Percentiles rank a stretch among this genome's conserved stretches.
Evolutionary conservation across 2,888 invertebrate genomes (phyloP).

Genomic region (Eristalis tenax): DNA sequence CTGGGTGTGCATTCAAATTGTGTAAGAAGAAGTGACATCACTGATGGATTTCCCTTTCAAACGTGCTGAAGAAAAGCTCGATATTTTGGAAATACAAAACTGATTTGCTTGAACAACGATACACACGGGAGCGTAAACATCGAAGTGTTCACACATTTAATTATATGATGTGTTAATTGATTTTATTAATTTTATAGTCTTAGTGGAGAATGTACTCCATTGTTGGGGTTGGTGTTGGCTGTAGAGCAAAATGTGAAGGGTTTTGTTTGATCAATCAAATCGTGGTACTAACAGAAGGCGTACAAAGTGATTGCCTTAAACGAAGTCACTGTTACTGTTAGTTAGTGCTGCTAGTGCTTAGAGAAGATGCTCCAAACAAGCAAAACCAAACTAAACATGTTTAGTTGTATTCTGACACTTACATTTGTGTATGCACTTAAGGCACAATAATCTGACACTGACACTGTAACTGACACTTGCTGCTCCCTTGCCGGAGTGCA

Average conservation of each 20-base stretch:
- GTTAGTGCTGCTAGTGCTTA: too few relatives aligned
- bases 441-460: neutral
- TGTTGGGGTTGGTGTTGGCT: too few relatives aligned
- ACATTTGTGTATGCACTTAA: neutral
- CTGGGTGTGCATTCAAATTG: neutral
- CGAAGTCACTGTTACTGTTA: too few relatives aligned
- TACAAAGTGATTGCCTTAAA: too few relatives aligned
- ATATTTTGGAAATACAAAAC: neutral
- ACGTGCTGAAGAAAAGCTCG: neutral
- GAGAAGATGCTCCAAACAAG: too few relatives aligned
- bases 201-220: neutral
- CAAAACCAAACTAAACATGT: too few relatives aligned
- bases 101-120: neutral
- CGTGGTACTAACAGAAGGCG: too few relatives aligned
- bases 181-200: neutral
- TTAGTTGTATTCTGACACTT: neutral
- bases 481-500: neutral
- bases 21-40: conserved; percentile 1
- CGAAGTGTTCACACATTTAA: neutral
- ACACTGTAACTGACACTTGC: neutral
- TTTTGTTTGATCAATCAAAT: too few relatives aligned
- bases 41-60: neutral
- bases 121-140: neutral
- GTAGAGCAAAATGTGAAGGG: too few relatives aligned
- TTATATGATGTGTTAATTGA: neutral